Conservation (phyloP, 2,888 invertebrate species). For the Ypsolopha scabrella region DNA sequence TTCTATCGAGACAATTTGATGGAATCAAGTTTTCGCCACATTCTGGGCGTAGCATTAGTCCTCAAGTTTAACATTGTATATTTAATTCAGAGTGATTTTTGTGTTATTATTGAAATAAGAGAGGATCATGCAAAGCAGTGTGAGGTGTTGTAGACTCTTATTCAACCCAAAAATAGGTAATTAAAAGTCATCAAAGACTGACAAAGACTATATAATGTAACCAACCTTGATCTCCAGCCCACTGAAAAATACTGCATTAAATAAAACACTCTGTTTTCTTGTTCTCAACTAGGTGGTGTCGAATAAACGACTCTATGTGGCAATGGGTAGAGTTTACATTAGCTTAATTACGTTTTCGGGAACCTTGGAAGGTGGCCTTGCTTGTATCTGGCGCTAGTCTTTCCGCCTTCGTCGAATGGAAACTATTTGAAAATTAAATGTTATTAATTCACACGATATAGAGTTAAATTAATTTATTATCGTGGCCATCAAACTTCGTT, state of each 20-base stretch:
- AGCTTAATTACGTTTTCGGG: constrained; percentile 23
- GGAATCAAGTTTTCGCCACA: too few species aligned
- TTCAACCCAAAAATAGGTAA: too few species aligned
- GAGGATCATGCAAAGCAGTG: too few species aligned
- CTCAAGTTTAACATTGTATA: too few species aligned
- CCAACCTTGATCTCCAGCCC: constrained; percentile 62
- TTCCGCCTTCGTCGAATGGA: constrained; percentile 59
- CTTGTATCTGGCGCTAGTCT: constrained; percentile 61
- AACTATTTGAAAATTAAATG: constrained; percentile 46
- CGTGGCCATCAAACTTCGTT: too few species aligned
- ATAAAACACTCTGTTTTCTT: constrained; percentile 48
- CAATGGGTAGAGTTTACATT: constrained; percentile 18
- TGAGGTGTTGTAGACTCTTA: too few species aligned
- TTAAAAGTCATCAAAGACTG: not conserved
- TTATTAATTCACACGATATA: constrained; percentile 33
- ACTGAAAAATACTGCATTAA: constrained; percentile 66
- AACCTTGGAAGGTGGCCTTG: constrained; percentile 63
- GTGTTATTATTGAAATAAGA: too few species aligned
- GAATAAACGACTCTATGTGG: constrained; percentile 25
- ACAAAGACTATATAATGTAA: constrained; percentile 15
- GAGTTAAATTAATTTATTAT: too few species aligned
- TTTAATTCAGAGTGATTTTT: too few species aligned
- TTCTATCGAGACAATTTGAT: too few species aligned
- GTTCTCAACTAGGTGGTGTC: constrained; percentile 17
- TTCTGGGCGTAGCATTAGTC: too few species aligned